These are phyloP conservation scores for Puntigrus tetrazona DNA, from an alignment of 2,113 vertebrate genomes.

Conservation along the genomic window DNA sequence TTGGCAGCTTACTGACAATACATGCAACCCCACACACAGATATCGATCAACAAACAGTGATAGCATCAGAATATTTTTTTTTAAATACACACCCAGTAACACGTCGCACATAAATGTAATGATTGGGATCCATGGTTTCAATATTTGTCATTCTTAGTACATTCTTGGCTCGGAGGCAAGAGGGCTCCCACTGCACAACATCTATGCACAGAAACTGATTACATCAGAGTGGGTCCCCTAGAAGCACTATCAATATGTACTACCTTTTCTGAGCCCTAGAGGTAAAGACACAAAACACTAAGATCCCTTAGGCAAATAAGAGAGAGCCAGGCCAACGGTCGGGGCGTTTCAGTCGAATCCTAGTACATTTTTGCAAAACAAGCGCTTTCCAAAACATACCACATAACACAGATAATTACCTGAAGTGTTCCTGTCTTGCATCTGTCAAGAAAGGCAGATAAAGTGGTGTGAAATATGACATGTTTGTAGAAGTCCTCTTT, in stretches of 20 bases:
- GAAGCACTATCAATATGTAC: constrained; percentile 44
- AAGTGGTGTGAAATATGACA: constrained; percentile 64
- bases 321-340: constrained; percentile 56
- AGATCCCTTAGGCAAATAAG: constrained; percentile 64
- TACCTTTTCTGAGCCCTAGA: constrained; percentile 61
- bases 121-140: neutral
- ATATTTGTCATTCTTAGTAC: constrained; percentile 45
- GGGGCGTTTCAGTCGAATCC: constrained; percentile 56
- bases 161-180: constrained; percentile 43
- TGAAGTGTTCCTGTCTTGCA: constrained; percentile 60
- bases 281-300: constrained; percentile 55
- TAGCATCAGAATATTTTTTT: neutral
- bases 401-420: constrained; percentile 58
- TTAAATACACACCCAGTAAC: neutral
- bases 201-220: constrained; percentile 54
- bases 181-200: constrained; percentile 21
- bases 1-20: neutral
- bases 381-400: constrained; percentile 57
- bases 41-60: neutral
- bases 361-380: constrained; percentile 47
- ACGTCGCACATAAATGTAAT: neutral
- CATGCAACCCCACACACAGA: neutral
- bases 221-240: constrained; percentile 57
- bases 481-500: constrained; percentile 60
- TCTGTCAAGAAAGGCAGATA: constrained; percentile 56